phyloP scores from a whole-genome alignment of 2,888 invertebrate genomes.

The Hypsopygia costalis region DNA sequence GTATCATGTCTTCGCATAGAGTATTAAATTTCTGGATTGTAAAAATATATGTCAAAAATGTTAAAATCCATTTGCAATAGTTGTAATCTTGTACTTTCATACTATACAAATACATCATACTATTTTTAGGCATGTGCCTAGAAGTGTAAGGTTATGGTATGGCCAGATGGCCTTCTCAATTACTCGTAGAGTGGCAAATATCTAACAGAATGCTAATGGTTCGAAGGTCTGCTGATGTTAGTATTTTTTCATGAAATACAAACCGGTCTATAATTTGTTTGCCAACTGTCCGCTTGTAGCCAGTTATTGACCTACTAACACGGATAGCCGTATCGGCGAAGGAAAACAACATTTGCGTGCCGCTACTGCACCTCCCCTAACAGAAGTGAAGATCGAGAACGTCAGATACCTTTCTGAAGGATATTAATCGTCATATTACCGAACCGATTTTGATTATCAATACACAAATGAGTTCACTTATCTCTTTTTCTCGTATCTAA shows the following conservation, averaged over 20 bases:
- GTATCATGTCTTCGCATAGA: too few relatives aligned
- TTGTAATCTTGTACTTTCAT: too few relatives aligned
- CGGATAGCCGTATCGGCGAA: slow-evolving; percentile 56
- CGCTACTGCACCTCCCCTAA: slow-evolving; percentile 25
- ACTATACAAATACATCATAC: too few relatives aligned
- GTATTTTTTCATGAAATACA: slow-evolving; percentile 26
- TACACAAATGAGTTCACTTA: not conserved
- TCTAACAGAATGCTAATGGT: not conserved
- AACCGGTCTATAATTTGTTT: slow-evolving; percentile 62
- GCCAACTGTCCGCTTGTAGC: slow-evolving; percentile 58
- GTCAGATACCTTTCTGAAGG: slow-evolving; percentile 6
- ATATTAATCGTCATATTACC: slow-evolving; percentile 3
- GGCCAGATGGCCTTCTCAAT: too few relatives aligned
- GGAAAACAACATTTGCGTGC: slow-evolving; percentile 70
- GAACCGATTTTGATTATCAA: slow-evolving; percentile 30
- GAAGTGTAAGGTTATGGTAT: too few relatives aligned
- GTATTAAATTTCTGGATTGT: too few relatives aligned
- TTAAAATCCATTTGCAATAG: too few relatives aligned
- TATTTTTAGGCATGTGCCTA: too few relatives aligned
- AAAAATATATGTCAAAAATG: too few relatives aligned
- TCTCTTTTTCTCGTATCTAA: too few relatives aligned
- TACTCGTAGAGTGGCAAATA: too few relatives aligned
- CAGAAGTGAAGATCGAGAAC: slow-evolving; percentile 1
- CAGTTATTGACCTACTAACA: slow-evolving; percentile 76
- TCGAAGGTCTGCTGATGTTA: not conserved